Evolutionary conservation across 2,113 vertebrate species (phyloP), one percentile per base, ranked within the genome.

Genomic region (Eonycteris spelaea): DNA sequence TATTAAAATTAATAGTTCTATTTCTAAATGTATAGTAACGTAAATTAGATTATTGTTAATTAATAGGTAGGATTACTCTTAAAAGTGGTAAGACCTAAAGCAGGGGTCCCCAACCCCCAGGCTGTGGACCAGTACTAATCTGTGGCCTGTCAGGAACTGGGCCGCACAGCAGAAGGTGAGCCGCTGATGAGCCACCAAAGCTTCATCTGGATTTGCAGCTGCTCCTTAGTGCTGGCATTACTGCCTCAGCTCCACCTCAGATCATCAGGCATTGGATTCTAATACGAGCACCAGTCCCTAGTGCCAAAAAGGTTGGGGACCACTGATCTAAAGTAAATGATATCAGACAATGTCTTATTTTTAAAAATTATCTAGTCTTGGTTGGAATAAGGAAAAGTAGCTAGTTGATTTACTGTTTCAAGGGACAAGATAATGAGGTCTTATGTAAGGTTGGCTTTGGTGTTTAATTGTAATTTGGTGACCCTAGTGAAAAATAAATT

Each of bases 21-120:
- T 94, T 95, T 95, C 68, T 89, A 91, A 86, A 30, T 95, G 61
- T 86, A 75, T 15, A 57, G 74, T 96, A 73, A 80, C 79, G 26
- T 79, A 85, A 74, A 45, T 86, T 82, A 94, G 70, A 33, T 85
- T 71, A 2, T 84, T 92, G 6, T 85, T 75, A 40, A 79, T 75
- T 89, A 94, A 71, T 87, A 65, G 35, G n/a, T 68, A 68, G 48
- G 73, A 63, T 83, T 92, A 68, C 55, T 87, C 35, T 80, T 96
- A 74, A 63, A 90, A 73, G 77, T 71, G 12, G 16, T 67, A 24
- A 77, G 22, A 91, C 93, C 80, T 90, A 28, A 26, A 94, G n/a
- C 65, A 90, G 73, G 45, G 5, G 3, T 51, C 51, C 51, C 51
- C 51, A 51, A 16, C 14, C 15, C 51, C 51, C 51, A 51, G 51